phyloP scores from a whole-genome alignment of 1,140 invertebrate genomes.

The Rhyzopertha dominica region DNA sequence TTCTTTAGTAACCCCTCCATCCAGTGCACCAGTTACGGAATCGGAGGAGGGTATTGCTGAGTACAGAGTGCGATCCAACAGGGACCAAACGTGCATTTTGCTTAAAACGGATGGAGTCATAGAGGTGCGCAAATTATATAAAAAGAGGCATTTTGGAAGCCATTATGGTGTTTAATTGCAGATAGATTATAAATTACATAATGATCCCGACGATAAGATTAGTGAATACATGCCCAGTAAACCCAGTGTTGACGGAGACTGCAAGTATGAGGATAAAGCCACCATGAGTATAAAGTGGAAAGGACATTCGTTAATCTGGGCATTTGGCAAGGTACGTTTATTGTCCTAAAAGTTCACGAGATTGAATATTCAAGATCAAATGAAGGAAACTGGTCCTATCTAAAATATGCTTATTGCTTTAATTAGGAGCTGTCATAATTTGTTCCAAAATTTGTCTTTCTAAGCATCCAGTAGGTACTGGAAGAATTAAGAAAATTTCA shows the following conservation, averaged over 20 bases:
- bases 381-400: too few relatives aligned
- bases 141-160: too few relatives aligned
- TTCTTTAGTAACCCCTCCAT: conserved; percentile 18
- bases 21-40: conserved; percentile 17
- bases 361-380: too few relatives aligned
- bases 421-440: too few relatives aligned
- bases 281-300: conserved; percentile 65
- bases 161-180: too few relatives aligned
- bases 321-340: conserved; percentile 62
- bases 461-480: too few relatives aligned
- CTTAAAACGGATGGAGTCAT: conserved; percentile 42
- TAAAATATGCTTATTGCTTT: too few relatives aligned
- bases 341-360: conserved; percentile 6
- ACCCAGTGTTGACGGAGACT: conserved; percentile 47
- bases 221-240: conserved; percentile 39
- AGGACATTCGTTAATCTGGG: conserved; percentile 62
- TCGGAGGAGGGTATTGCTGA: conserved; percentile 28
- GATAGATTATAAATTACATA: too few relatives aligned
- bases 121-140: conserved; percentile 34
- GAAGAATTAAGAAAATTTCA: too few relatives aligned
- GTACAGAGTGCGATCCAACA: conserved; percentile 34
- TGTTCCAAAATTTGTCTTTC: too few relatives aligned
- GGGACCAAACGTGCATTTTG: conserved; percentile 40
- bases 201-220: too few relatives aligned
- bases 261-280: conserved; percentile 63